Percentiles rank a stretch among this genome's conserved stretches.
Evolutionary conservation across 2,888 invertebrate genomes (phyloP).

Genomic region (Trachelus iudaicus): DNA sequence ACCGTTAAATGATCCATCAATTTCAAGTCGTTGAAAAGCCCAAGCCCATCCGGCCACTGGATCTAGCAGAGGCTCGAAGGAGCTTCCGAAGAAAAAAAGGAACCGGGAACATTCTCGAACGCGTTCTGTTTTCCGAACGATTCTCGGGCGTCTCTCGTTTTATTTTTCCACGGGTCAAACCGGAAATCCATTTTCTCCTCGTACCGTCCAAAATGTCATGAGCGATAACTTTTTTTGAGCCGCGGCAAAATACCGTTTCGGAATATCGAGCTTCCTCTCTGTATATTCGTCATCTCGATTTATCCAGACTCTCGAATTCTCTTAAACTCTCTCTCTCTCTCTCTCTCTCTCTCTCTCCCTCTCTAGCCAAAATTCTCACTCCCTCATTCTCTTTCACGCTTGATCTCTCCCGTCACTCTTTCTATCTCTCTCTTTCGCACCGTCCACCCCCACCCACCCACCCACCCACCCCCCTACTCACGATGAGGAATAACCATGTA

Average conservation of each 20-base stretch:
- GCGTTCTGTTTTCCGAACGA: constrained; percentile 61
- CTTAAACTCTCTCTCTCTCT: constrained; percentile 34
- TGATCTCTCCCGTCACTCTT: neutral
- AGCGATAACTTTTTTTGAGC: no score
- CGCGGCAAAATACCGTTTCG: no score
- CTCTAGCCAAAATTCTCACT: no score
- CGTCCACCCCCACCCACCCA: no score
- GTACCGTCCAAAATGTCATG: constrained; percentile 36
- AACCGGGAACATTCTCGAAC: no score
- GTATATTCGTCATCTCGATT: no score
- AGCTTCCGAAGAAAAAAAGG: no score
- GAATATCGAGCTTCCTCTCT: no score
- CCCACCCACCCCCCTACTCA: neutral
- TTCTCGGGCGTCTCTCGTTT: constrained; percentile 39
- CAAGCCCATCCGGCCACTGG: no score
- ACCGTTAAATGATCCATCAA: neutral
- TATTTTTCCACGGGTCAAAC: constrained; percentile 31
- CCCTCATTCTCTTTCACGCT: neutral
- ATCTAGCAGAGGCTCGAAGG: no score
- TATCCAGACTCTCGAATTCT: no score
- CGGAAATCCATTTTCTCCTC: constrained; percentile 17
- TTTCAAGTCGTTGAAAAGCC: no score
- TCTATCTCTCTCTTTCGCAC: constrained; percentile 32
- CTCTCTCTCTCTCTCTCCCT: constrained; percentile 14
- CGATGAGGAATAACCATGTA: constrained; percentile 24